phyloP scores from a whole-genome alignment of 2,888 invertebrate species.

The Melinaea menophilus region DNA sequence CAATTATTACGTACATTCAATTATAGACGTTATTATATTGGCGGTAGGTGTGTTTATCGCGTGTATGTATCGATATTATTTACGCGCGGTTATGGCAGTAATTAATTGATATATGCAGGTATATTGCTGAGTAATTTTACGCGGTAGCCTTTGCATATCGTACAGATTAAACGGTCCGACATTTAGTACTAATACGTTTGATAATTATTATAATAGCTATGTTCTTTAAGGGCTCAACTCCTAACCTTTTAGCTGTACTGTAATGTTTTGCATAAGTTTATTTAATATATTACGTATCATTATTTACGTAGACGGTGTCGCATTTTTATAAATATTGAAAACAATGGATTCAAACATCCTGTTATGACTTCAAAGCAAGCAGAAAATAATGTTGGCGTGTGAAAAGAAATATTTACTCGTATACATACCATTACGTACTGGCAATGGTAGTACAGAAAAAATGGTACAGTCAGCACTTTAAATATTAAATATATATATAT shows the following conservation, averaged over 20 bases:
- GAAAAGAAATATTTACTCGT: too few species aligned
- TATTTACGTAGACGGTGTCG: conserved; percentile 1
- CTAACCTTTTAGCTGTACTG: too few species aligned
- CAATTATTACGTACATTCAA: not conserved
- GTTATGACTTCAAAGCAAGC: conserved; percentile 8
- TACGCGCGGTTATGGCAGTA: conserved; percentile 7
- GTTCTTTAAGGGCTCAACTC: too few species aligned
- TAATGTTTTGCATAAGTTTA: too few species aligned
- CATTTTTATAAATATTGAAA: conserved; percentile 11
- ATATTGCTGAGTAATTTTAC: too few species aligned
- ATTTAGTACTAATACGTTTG: not conserved
- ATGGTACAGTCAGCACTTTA: too few species aligned
- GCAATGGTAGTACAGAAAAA: too few species aligned
- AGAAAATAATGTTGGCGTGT: too few species aligned
- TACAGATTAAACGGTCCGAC: conserved; percentile 3
- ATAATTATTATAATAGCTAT: not conserved
- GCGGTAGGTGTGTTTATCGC: conserved; percentile 3
- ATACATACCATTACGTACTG: too few species aligned
- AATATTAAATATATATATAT: too few species aligned
- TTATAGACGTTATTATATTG: not conserved
- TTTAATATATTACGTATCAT: not conserved
- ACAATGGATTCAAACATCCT: conserved; percentile 17
- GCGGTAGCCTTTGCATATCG: too few species aligned
- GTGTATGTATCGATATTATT: conserved; percentile 6
- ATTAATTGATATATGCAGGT: conserved; percentile 3